A percentile compares a stretch with the other conserved stretches of the same genome.
phyloP scores from a whole-genome alignment of 2,113 vertebrate species.

The Gorsachius goisagi region DNA sequence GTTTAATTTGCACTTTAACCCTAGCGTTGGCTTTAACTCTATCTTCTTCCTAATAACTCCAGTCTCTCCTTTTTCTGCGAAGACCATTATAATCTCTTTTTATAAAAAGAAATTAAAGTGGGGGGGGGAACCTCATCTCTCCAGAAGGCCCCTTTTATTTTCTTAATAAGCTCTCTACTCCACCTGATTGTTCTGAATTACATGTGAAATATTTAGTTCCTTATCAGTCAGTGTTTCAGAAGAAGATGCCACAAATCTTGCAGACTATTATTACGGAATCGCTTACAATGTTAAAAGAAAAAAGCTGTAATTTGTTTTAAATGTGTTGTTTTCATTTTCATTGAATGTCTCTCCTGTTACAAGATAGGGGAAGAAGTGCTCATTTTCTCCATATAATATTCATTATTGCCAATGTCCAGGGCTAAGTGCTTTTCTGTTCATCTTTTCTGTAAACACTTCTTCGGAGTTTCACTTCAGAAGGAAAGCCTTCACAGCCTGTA shows the following conservation, averaged over 20 bases:
- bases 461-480: not conserved
- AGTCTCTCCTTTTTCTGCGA: not conserved
- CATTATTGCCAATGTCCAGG: not conserved
- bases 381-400: constrained; percentile 3
- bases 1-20: constrained; percentile 21
- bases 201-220: not conserved
- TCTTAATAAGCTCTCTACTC: not conserved
- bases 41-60: not conserved
- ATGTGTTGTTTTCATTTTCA: constrained; percentile 38
- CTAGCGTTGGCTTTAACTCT: not conserved
- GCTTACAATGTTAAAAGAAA: not conserved
- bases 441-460: constrained; percentile 1
- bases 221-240: not conserved
- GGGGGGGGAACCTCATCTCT: accelerated
- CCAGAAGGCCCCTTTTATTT: not conserved
- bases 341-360: not conserved
- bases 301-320: not conserved
- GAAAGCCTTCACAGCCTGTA: not conserved
- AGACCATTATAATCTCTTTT: not conserved
- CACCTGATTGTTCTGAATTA: not conserved
- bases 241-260: not conserved
- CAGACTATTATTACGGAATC: not conserved
- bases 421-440: constrained; percentile 6
- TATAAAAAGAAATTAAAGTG: not conserved
- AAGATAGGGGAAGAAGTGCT: not conserved